These are phyloP conservation scores for Dryococelus australis DNA, from an alignment of 2,888 invertebrate genomes.

Conservation along the genomic window DNA sequence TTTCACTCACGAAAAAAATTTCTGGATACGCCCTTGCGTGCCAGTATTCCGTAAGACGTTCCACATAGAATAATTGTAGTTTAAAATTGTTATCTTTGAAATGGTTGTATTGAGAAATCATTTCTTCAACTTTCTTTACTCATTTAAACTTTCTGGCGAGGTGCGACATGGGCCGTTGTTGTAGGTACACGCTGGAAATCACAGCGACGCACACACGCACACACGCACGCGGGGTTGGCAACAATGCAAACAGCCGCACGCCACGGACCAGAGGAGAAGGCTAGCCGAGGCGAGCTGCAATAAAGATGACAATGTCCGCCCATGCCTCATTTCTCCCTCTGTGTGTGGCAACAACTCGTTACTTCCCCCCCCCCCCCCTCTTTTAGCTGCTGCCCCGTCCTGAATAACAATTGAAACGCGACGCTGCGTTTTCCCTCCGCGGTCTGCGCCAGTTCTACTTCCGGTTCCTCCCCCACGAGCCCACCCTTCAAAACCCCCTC, in stretches of 20 bases:
- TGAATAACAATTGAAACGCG: constrained; percentile 16
- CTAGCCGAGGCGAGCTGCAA: background rate
- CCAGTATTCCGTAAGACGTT: no score
- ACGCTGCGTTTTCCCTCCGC: constrained; percentile 16
- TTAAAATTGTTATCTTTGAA: no score
- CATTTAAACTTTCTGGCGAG: no score
- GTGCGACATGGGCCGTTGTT: background rate
- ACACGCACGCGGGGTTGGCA: background rate
- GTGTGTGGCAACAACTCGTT: constrained; percentile 16
- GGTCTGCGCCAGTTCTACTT: constrained; percentile 6
- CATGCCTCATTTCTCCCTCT: constrained; percentile 16
- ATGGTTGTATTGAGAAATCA: no score
- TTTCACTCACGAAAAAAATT: no score
- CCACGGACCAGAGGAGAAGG: background rate
- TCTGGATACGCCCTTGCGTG: no score
- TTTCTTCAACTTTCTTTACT: no score
- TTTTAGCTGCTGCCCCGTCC: background rate
- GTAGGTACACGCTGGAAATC: background rate
- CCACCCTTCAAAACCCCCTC: no score
- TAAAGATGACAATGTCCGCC: constrained; percentile 16
- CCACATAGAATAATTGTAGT: no score
- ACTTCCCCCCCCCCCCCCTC: background rate
- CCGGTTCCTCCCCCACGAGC: background rate
- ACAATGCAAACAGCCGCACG: constrained; percentile 1
- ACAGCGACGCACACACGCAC: background rate